These are phyloP conservation scores for Tetanocera ferruginea DNA, from an alignment of 2,888 invertebrate genomes.

Conservation along the genomic window DNA sequence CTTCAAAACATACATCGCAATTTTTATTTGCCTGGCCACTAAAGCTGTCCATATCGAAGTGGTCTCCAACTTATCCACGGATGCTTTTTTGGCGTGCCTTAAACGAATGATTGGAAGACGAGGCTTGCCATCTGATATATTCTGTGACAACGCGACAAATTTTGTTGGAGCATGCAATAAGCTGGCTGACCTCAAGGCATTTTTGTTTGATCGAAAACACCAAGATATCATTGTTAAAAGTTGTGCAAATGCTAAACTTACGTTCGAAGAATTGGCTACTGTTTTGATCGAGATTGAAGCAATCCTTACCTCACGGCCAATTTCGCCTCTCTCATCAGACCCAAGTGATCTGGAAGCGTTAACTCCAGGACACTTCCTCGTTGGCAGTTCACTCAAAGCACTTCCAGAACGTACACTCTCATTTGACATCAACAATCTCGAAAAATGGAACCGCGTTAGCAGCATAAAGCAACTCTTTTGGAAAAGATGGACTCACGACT, in stretches of 20 bases:
- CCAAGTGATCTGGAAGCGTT: too few species aligned
- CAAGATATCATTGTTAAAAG: conserved; percentile 40
- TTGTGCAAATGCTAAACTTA: conserved; percentile 34
- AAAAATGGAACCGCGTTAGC: too few species aligned
- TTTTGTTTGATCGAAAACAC: conserved; percentile 40
- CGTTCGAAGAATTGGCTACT: conserved; percentile 45
- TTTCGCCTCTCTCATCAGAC: conserved; percentile 37
- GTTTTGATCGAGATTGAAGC: conserved; percentile 44
- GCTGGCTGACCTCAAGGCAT: conserved; percentile 40
- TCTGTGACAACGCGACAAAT: too few species aligned
- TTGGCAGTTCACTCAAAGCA: too few species aligned
- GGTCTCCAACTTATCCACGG: conserved; percentile 18
- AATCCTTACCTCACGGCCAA: conserved; percentile 43
- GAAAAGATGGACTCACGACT: background rate
- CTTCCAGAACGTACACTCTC: too few species aligned
- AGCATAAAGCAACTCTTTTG: background rate
- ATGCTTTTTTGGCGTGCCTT: background rate
- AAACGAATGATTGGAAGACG: background rate
- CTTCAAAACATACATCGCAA: conserved; percentile 23
- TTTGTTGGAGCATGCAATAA: too few species aligned
- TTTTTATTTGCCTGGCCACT: background rate
- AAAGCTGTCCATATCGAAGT: conserved; percentile 45
- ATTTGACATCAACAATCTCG: too few species aligned
- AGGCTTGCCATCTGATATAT: background rate
- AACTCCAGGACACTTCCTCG: too few species aligned